These are phyloP conservation scores for Nipponacmea schrenckii DNA, from an alignment of 2,888 invertebrate species.

Conservation along the genomic window DNA sequence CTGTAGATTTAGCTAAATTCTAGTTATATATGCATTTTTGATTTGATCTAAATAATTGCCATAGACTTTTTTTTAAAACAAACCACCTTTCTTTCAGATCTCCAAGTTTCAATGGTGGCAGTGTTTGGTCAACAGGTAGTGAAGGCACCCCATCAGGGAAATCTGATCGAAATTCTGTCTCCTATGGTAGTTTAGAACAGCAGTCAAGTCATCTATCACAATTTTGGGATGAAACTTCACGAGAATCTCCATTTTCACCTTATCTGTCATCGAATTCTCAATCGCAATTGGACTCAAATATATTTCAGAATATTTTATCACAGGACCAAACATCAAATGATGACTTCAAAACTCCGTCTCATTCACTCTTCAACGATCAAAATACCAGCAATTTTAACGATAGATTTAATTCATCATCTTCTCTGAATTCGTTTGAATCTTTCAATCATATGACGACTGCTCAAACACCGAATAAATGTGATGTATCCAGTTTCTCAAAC, in stretches of 20 bases:
- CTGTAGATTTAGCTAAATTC: too few relatives aligned
- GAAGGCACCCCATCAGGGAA: slow-evolving; percentile 34
- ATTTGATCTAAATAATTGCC: too few relatives aligned
- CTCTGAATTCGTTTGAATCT: not conserved
- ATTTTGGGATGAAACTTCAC: slow-evolving; percentile 30
- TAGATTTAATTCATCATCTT: not conserved
- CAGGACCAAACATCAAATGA: not conserved
- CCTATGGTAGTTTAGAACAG: slow-evolving; percentile 34
- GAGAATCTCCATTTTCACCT: slow-evolving; percentile 18
- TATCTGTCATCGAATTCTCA: not conserved
- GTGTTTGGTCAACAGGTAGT: slow-evolving; percentile 46
- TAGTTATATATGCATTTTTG: too few relatives aligned
- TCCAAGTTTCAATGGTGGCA: slow-evolving; percentile 33
- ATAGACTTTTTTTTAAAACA: too few relatives aligned
- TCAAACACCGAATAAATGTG: not conserved
- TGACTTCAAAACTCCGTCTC: not conserved
- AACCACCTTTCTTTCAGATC: slow-evolving; percentile 30
- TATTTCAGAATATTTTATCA: not conserved
- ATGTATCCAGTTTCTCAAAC: not conserved
- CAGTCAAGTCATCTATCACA: slow-evolving; percentile 15
- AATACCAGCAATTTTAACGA: not conserved
- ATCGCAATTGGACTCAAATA: not conserved
- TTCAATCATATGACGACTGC: not conserved
- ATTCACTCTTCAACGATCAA: not conserved
- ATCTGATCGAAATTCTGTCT: slow-evolving; percentile 28